A percentile compares a stretch with the other conserved stretches of the same genome.
phyloP scores from a whole-genome alignment of 2,113 vertebrate species.

The Antechinus stuartii region DNA sequence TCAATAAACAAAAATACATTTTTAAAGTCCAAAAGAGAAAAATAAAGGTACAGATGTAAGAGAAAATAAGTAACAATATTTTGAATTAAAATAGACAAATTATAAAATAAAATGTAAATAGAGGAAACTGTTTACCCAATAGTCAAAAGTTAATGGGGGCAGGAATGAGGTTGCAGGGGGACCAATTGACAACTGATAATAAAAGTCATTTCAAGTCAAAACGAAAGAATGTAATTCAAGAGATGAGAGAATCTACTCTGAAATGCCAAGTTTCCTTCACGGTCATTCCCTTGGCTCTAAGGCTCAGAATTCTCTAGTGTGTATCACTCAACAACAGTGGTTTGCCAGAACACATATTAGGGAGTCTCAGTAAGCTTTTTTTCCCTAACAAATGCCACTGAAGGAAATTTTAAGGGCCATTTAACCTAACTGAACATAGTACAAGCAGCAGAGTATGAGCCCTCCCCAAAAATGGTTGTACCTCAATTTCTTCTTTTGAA shows the following conservation, averaged over 20 bases:
- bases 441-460: background rate
- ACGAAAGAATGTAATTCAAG: background rate
- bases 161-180: background rate
- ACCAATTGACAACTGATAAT: background rate
- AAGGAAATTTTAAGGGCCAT: conserved; percentile 8
- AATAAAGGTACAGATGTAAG: background rate
- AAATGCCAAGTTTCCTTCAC: background rate
- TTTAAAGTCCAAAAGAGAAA: background rate
- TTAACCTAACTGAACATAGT: background rate
- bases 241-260: background rate
- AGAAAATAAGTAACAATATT: background rate
- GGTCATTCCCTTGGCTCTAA: background rate
- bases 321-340: background rate
- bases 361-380: conserved; percentile 8
- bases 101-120: background rate
- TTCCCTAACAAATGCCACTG: conserved; percentile 14
- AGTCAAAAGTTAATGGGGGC: background rate
- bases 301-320: background rate
- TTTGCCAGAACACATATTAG: background rate
- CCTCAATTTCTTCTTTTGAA: background rate
- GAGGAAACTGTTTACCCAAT: background rate
- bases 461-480: conserved; percentile 33
- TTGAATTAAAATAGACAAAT: background rate
- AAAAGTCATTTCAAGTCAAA: conserved; percentile 20
- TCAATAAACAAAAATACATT: background rate